phyloP scores from a whole-genome alignment of 2,797 vertebrate genomes.

The Micropoecilia bifurca region DNA sequence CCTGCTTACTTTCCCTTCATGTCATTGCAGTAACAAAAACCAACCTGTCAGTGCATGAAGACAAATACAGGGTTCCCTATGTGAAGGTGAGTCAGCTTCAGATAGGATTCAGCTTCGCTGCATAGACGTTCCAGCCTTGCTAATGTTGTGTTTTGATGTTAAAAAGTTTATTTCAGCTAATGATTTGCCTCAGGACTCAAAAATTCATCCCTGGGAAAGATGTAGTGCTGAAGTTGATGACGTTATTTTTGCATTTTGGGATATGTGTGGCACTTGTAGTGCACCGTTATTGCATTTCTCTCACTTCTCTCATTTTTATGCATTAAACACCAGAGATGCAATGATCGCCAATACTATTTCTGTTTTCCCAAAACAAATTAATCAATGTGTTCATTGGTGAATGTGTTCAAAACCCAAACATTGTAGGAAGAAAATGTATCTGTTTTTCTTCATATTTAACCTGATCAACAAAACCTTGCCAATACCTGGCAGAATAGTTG shows the following conservation, averaged over 20 bases:
- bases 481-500: not conserved
- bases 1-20: conserved; percentile 26
- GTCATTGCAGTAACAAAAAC: conserved; percentile 89
- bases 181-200: conserved; percentile 1
- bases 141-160: conserved; percentile 8
- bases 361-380: not conserved
- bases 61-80: conserved; percentile 94
- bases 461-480: not conserved
- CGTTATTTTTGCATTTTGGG: not conserved
- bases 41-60: conserved; percentile 94
- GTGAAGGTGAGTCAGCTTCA: conserved; percentile 87
- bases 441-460: not conserved
- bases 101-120: conserved; percentile 21
- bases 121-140: not conserved
- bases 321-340: not conserved
- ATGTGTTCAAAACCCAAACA: not conserved
- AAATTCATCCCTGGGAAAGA: not conserved
- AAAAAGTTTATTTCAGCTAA: not conserved
- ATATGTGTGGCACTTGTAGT: not conserved
- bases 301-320: not conserved
- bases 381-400: not conserved
- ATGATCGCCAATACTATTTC: not conserved
- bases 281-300: not conserved
- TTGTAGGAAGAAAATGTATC: not conserved
- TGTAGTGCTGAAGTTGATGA: not conserved